Conservation (phyloP, 2,888 invertebrate species). For the Eupsilia transversa region DNA sequence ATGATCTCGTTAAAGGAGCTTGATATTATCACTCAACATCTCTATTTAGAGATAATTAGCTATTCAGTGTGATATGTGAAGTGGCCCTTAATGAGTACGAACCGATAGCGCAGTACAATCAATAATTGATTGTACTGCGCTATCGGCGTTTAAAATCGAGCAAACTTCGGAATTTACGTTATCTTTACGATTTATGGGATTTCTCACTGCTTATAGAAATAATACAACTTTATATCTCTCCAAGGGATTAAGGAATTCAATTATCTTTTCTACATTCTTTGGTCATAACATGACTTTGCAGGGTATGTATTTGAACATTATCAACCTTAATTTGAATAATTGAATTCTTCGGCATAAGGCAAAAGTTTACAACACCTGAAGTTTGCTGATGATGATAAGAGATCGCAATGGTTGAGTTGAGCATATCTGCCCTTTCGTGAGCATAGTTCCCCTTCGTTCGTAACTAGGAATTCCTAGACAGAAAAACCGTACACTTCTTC, state of each 20-base stretch:
- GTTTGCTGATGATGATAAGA: not conserved
- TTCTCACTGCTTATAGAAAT: slow-evolving; percentile 6
- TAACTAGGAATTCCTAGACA: slow-evolving; percentile 32
- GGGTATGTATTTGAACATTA: not conserved
- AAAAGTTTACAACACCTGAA: not conserved
- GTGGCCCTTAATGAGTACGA: slow-evolving; percentile 38
- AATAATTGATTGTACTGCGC: too few relatives aligned
- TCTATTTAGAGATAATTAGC: slow-evolving; percentile 48
- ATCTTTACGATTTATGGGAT: slow-evolving; percentile 49
- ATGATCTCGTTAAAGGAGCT: slow-evolving; percentile 55
- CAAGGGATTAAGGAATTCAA: not conserved
- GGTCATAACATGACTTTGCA: not conserved
- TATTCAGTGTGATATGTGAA: slow-evolving; percentile 35
- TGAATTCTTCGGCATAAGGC: not conserved
- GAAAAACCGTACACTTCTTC: slow-evolving; percentile 26
- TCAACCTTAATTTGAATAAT: not conserved
- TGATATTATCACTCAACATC: slow-evolving; percentile 46
- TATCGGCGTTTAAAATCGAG: slow-evolving; percentile 25
- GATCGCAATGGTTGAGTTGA: not conserved
- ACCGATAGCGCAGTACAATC: slow-evolving; percentile 19
- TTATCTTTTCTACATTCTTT: not conserved
- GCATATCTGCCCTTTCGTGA: not conserved
- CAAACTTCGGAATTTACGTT: slow-evolving; percentile 32
- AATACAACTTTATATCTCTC: slow-evolving; percentile 10
- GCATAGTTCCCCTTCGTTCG: not conserved